phyloP scores from a whole-genome alignment of 2,797 vertebrate species.

The Rousettus madagascariensis region DNA sequence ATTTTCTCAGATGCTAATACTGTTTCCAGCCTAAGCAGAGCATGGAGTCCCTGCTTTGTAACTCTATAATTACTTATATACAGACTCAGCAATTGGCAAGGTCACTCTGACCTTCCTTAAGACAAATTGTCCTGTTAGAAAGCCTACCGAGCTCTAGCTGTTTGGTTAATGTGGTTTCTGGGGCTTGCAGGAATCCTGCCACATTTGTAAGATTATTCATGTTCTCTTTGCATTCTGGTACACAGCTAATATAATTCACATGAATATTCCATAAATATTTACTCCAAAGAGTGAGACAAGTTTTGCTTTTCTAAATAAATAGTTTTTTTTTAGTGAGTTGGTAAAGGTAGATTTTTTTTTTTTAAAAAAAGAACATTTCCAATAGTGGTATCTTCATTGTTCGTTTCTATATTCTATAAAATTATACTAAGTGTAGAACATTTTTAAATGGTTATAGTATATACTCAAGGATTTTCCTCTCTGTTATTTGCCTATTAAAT shows the following conservation, averaged over 20 bases:
- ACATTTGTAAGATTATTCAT: constrained; percentile 70
- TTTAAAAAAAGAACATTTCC: constrained; percentile 27
- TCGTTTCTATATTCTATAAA: constrained; percentile 22
- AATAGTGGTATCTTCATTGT: background rate
- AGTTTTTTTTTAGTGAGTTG: background rate
- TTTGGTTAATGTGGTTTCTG: background rate
- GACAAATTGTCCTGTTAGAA: constrained; percentile 28
- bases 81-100: constrained; percentile 53
- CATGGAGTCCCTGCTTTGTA: background rate
- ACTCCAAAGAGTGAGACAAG: constrained; percentile 38
- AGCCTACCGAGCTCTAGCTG: constrained; percentile 56
- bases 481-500: constrained; percentile 24
- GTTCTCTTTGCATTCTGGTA: constrained; percentile 58
- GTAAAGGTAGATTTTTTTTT: background rate
- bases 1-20: background rate
- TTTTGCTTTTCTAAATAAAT: constrained; percentile 49
- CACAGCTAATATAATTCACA: constrained; percentile 73
- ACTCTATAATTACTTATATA: background rate
- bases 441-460: background rate
- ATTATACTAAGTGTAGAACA: background rate
- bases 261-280: constrained; percentile 70
- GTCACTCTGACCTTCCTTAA: constrained; percentile 78
- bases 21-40: background rate
- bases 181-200: background rate
- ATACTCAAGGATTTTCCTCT: constrained; percentile 40